A percentile compares a stretch with the other conserved stretches of the same genome.
Conservation (phyloP, 2,888 invertebrate genomes). For the Ephialtes manifestator region DNA sequence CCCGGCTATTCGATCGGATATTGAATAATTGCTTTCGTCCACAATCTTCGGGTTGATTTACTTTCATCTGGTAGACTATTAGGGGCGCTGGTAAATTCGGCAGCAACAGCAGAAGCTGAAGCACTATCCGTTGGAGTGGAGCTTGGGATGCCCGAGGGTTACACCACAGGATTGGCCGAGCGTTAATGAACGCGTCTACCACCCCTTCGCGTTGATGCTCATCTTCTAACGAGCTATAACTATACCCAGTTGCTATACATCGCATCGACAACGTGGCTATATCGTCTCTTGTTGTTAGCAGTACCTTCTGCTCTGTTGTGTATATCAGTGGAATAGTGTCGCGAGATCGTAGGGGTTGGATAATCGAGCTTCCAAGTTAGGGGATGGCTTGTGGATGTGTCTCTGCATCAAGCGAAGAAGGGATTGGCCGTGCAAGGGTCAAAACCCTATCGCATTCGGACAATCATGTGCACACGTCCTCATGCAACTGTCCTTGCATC, state of each 20-base stretch:
- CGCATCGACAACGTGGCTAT: slow-evolving; percentile 5
- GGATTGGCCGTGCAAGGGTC: slow-evolving; percentile 46
- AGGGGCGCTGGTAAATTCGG: slow-evolving; percentile 37
- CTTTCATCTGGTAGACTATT: slow-evolving; percentile 8
- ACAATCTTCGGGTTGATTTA: slow-evolving; percentile 18
- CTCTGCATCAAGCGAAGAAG: slow-evolving; percentile 50
- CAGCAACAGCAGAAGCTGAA: slow-evolving; percentile 27
- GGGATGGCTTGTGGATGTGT: slow-evolving; percentile 2
- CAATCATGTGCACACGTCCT: slow-evolving; percentile 40
- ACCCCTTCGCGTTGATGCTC: slow-evolving; percentile 38
- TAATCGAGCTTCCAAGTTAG: slow-evolving; percentile 12
- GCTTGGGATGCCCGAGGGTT: slow-evolving; percentile 13
- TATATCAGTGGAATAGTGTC: slow-evolving; percentile 24
- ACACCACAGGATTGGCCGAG: slow-evolving; percentile 38
- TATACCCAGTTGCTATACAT: slow-evolving; percentile 17
- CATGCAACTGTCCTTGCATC: slow-evolving; percentile 26
- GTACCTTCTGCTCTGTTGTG: slow-evolving; percentile 18
- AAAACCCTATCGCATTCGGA: slow-evolving; percentile 50
- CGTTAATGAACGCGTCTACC: slow-evolving; percentile 59
- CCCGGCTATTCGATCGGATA: slow-evolving; percentile 18
- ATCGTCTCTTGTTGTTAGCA: slow-evolving; percentile 4
- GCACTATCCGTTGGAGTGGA: slow-evolving; percentile 22
- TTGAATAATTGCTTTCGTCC: slow-evolving; percentile 33
- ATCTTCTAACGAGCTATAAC: slow-evolving; percentile 61
- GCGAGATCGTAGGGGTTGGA: neutral